Evolutionary conservation across 2,888 invertebrate species (phyloP), one percentile per base, ranked within the genome.

Genomic region (Cryptocephalus primarius): DNA sequence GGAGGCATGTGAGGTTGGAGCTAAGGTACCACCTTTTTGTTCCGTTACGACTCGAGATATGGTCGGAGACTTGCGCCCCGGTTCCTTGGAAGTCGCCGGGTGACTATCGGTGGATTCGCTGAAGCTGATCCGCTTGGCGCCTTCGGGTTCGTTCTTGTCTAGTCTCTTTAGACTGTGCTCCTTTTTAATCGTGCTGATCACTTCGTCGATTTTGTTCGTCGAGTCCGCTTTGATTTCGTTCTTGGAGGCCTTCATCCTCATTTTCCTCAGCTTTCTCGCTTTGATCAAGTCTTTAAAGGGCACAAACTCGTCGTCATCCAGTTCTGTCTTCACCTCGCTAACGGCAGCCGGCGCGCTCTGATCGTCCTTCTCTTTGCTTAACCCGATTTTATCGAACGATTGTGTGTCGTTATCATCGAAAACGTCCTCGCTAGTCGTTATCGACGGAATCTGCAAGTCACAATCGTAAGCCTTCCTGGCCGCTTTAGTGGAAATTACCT

Each of bases 391-490:
- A 33, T 51, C 53, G 36, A 53, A 52, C 9, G 33, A 13, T 10
- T 32, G 42, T 9, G 33, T 31, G 31, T 47, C 48, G 11, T 33
- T 49, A 38, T 44, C 46, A 33, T 56, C 54, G 9, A 43, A 45
- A 32, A 58, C 45, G 38, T 56, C 55, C 32, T 52, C 56, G 32
- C 56, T 58, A n/a, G 58, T 58, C 1, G 56, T 58, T 39, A 58
- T 55, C 2, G 58, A 50, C 13, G 56, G 56, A 9, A 57, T 58
- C 40, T 58, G 58, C 33, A 59, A 44, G 40, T 59, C 60, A 34
- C 44, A 44, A 14, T 60, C 60, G 45, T 64, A 64, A 8, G 57
- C 50, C 44, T 64, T 64, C 46, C 60, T 65, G 0, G 63, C 57
- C 1, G 64, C 62, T 55, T 65, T 65, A 2, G 63, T 64, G 33